These are phyloP conservation scores for Philaethria dido DNA, from an alignment of 2,888 invertebrate genomes.

Conservation along the genomic window DNA sequence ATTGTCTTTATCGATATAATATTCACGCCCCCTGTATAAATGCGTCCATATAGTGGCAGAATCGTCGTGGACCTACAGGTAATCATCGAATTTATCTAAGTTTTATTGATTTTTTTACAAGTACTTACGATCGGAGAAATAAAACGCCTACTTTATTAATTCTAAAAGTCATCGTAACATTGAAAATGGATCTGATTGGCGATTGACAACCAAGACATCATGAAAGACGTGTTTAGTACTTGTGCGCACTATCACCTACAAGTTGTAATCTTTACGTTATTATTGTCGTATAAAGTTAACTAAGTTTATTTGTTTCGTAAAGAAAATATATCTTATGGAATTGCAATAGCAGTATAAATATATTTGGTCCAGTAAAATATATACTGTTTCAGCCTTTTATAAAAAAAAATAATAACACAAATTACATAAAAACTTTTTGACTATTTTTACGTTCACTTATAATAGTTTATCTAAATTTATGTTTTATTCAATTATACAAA, in stretches of 20 bases:
- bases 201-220: constrained; percentile 29
- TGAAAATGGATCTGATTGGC: constrained; percentile 32
- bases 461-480: too few relatives aligned
- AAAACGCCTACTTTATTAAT: constrained; percentile 37
- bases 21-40: constrained; percentile 56
- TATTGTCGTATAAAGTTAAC: neutral
- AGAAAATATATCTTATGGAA: neutral
- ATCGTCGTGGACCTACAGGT: constrained; percentile 51
- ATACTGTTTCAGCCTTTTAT: too few relatives aligned
- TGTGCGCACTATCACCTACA: neutral
- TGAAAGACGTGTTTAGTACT: constrained; percentile 11
- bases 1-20: constrained; percentile 66
- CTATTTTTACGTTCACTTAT: too few relatives aligned
- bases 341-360: too few relatives aligned
- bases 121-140: constrained; percentile 28
- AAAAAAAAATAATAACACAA: too few relatives aligned
- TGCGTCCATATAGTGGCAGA: constrained; percentile 54
- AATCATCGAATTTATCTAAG: constrained; percentile 59
- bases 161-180: constrained; percentile 33
- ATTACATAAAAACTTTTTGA: too few relatives aligned
- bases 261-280: neutral
- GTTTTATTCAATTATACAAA: too few relatives aligned
- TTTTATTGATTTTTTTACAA: constrained; percentile 36
- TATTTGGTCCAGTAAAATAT: too few relatives aligned
- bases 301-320: constrained; percentile 3